phyloP scores from a whole-genome alignment of 2,888 invertebrate species.

The Stictocephala bisonia region DNA sequence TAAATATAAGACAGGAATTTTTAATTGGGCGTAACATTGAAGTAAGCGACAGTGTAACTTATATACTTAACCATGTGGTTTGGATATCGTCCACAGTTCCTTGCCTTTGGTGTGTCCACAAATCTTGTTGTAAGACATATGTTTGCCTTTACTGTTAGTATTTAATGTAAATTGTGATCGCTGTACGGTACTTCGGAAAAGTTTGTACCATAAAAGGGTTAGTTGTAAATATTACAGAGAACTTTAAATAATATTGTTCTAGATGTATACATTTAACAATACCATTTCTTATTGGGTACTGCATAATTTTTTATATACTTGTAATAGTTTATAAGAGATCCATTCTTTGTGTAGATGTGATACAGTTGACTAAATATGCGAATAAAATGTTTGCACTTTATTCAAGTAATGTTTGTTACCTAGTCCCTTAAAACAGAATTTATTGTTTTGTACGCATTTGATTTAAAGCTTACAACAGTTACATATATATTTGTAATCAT shows the following conservation, averaged over 20 bases:
- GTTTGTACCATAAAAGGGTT: no score
- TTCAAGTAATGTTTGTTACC: no score
- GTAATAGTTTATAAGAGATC: slow-evolving; percentile 28
- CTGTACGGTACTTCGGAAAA: no score
- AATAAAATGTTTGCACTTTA: slow-evolving; percentile 41
- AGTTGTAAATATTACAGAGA: slow-evolving; percentile 20
- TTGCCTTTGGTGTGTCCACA: slow-evolving; percentile 1
- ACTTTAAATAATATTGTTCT: neutral
- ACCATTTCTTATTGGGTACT: neutral
- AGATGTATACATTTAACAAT: neutral
- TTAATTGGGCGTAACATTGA: no score
- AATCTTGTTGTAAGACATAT: slow-evolving; percentile 1
- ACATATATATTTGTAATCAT: no score
- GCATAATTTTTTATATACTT: slow-evolving; percentile 27
- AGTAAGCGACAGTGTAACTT: no score
- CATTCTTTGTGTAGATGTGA: slow-evolving; percentile 34
- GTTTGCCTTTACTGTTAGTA: slow-evolving; percentile 27
- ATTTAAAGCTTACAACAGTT: no score
- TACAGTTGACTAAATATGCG: slow-evolving; percentile 27
- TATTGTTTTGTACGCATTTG: no score
- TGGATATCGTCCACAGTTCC: no score
- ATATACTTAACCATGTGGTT: no score
- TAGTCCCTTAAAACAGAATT: no score
- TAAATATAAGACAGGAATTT: no score
- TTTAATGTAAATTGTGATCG: slow-evolving; percentile 13